These are phyloP conservation scores for Polyergus mexicanus DNA, from an alignment of 1,140 invertebrate species.

Conservation along the genomic window DNA sequence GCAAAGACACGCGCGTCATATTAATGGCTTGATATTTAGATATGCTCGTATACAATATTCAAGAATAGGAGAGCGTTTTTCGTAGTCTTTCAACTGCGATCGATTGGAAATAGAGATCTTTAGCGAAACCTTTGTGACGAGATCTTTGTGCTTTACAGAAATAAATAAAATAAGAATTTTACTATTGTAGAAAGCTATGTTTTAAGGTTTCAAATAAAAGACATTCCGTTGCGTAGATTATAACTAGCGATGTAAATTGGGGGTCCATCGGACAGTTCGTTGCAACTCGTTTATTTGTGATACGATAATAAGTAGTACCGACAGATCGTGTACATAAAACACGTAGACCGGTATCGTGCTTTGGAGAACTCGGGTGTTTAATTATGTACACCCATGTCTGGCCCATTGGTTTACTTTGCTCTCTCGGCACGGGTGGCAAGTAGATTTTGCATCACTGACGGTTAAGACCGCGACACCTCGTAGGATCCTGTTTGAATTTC, in stretches of 20 bases:
- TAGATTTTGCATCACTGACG: slow-evolving; percentile 59
- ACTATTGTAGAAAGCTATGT: slow-evolving; percentile 11
- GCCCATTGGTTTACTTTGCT: slow-evolving; percentile 79
- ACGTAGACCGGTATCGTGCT: slow-evolving; percentile 69
- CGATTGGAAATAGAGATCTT: background rate
- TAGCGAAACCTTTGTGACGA: background rate
- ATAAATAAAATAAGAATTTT: background rate
- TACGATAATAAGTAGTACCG: slow-evolving; percentile 52
- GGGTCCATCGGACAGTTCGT: slow-evolving; percentile 66
- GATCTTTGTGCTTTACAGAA: background rate
- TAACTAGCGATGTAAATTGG: background rate
- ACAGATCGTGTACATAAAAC: slow-evolving; percentile 60
- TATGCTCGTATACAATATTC: no score
- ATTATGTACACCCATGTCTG: slow-evolving; percentile 83
- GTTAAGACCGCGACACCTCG: slow-evolving; percentile 28
- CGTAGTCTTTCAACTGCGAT: background rate
- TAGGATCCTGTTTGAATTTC: slow-evolving; percentile 53
- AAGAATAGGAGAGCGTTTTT: no score
- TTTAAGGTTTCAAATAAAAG: slow-evolving; percentile 12
- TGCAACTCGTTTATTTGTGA: slow-evolving; percentile 69
- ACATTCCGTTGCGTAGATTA: slow-evolving; percentile 25
- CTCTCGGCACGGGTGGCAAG: slow-evolving; percentile 49
- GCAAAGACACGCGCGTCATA: slow-evolving; percentile 75
- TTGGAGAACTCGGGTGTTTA: slow-evolving; percentile 81
- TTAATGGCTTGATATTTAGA: no score